These are phyloP conservation scores for Patella depressa DNA, from an alignment of 2,888 invertebrate genomes.

Conservation along the genomic window DNA sequence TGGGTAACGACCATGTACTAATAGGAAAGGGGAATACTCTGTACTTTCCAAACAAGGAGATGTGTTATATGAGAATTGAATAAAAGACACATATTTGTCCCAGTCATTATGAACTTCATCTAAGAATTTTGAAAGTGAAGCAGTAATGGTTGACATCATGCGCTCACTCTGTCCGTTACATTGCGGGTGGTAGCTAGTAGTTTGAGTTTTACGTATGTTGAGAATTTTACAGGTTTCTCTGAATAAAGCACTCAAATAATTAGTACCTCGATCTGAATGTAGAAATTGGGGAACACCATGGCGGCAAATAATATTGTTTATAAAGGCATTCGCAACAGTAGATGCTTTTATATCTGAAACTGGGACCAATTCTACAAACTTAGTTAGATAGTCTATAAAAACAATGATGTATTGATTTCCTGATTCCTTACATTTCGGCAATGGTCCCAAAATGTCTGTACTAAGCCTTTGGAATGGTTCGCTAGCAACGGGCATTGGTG, in stretches of 20 bases:
- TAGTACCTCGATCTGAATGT: conserved; percentile 1
- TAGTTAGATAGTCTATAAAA: conserved; percentile 16
- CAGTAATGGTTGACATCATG: background rate
- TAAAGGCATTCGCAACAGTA: conserved; percentile 10
- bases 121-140: background rate
- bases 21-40: background rate
- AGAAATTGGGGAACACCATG: conserved; percentile 12
- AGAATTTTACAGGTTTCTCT: conserved; percentile 18
- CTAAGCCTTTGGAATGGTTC: conserved; percentile 21
- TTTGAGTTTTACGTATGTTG: conserved; percentile 17
- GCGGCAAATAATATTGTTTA: conserved; percentile 18
- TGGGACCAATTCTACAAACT: conserved; percentile 19
- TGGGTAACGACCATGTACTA: background rate
- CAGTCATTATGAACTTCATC: background rate
- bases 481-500: background rate
- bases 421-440: background rate
- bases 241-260: conserved; percentile 17
- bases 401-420: background rate
- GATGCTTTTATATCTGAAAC: conserved; percentile 15
- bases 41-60: background rate
- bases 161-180: conserved; percentile 20
- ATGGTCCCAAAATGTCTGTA: conserved; percentile 20
- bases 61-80: conserved; percentile 1
- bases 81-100: background rate
- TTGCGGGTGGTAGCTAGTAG: conserved; percentile 13